Evolutionary conservation across 1,140 invertebrate species (phyloP).

Genomic region (Drosophila bifasciata): DNA sequence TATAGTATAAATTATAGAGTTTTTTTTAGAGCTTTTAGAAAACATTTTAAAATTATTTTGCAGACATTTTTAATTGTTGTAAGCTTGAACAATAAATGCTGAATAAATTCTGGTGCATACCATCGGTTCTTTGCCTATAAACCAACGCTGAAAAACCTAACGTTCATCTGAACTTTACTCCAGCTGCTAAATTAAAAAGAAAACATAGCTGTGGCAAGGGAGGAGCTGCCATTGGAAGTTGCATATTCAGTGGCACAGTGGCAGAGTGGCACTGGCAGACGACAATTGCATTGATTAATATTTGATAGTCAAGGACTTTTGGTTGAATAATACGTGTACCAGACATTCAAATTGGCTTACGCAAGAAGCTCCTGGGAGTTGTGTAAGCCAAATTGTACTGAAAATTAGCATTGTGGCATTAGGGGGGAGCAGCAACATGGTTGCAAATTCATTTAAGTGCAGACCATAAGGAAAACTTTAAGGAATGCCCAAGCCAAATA

Average conservation of each 20-base stretch:
- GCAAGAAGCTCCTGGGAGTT: slow-evolving; percentile 9
- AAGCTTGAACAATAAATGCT: no score
- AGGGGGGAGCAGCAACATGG: no score
- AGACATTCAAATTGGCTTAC: slow-evolving; percentile 12
- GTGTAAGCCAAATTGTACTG: slow-evolving; percentile 18
- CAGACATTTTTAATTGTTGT: no score
- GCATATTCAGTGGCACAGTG: no score
- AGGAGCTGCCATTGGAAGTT: no score
- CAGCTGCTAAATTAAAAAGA: slow-evolving; percentile 29
- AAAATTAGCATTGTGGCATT: slow-evolving; percentile 16
- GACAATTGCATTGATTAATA: slow-evolving; percentile 51
- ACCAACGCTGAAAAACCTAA: no score
- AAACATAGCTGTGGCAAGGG: neutral
- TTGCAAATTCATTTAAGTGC: neutral
- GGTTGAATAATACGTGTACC: slow-evolving; percentile 11
- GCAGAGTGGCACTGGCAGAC: no score
- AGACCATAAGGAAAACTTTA: neutral
- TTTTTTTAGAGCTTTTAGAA: no score
- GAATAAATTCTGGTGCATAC: no score
- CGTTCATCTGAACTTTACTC: neutral
- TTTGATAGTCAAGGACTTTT: slow-evolving; percentile 33
- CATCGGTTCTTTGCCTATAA: no score
- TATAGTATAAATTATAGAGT: no score
- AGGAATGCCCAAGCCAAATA: neutral
- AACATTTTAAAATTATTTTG: no score